Conservation (phyloP, 2,888 invertebrate genomes). For the Doris montereyensis region DNA sequence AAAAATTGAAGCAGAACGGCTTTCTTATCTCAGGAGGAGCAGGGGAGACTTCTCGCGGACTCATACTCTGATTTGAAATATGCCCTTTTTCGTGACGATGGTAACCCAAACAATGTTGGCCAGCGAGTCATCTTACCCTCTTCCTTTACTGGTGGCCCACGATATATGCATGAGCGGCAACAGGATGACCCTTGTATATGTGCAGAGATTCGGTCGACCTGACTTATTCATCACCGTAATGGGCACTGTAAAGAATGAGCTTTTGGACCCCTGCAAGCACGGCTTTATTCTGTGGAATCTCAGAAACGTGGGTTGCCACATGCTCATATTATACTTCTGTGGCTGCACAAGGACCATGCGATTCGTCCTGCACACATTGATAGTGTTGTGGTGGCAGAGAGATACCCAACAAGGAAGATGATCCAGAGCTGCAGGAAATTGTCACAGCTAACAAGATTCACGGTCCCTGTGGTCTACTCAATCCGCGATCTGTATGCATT, state of each 20-base stretch:
- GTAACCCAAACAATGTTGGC: conserved; percentile 44
- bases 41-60: conserved; percentile 37
- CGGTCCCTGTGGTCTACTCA: not conserved
- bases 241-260: conserved; percentile 60
- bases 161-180: conserved; percentile 69
- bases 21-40: conserved; percentile 38
- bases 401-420: not conserved
- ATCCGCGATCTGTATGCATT: not conserved
- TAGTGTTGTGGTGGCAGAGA: not conserved
- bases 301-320: not conserved
- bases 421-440: not conserved
- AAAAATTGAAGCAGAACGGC: conserved; percentile 45
- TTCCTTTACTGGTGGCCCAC: conserved; percentile 64
- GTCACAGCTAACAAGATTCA: not conserved
- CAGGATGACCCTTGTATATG: conserved; percentile 74
- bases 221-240: conserved; percentile 73
- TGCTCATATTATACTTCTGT: not conserved
- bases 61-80: conserved; percentile 57
- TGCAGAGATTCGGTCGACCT: conserved; percentile 71
- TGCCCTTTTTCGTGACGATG: conserved; percentile 46
- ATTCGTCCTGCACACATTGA: not conserved
- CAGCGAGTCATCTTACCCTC: conserved; percentile 55
- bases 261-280: not conserved
- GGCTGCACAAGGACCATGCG: not conserved
- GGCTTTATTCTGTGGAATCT: not conserved